Evolutionary conservation across 2,797 vertebrate species (phyloP), one percentile per base, ranked within the genome.

Genomic region (Synaphobranchus kaupii): DNA sequence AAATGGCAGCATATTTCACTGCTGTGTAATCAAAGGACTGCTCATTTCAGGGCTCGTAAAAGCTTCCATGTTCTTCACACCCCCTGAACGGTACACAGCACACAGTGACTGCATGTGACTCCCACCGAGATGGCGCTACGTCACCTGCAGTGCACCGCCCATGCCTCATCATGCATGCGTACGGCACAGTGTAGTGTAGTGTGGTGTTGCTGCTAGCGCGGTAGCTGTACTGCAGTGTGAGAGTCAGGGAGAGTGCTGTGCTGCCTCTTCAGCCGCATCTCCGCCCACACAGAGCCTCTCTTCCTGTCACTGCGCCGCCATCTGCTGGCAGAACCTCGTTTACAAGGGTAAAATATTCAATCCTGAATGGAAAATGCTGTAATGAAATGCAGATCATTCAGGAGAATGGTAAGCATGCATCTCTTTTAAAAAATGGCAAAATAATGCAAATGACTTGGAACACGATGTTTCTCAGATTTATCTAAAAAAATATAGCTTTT

Each of bases 241-340:
- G 20, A 10, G 44, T 48, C 76, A 80, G 2, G 31, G 25, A n/a
- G 20, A 25, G 76, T 20, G 8, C 34, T 66, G 44, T n/a, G 17
- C 58, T 84, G 20, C 48, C 28, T 68, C 44, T 60, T 60, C n/a
- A 39, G 28, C 31, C 25, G 25, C 50, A 2, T 34, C 76, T 7
- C 47, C 8, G 50, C 85, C 71, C 71, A 28, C 56, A 4, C 56
- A 47, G 39, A 17, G 54, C 13, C 56, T 81, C 85, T 76, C 34
- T 60, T 81, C 78, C 13, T 44, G 50, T 66, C 63, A 28, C 56
- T n/a, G 12, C 56, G 68, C 39, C 56, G 78, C 86, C 76, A 50
- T 66, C 86, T 86, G 78, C 86, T 86, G 86, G 44, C 13, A 20
- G 39, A 66, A n/a, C 6, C 6, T n/a, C n/a, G 60, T 22, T 66